A percentile compares a stretch with the other conserved stretches of the same genome.
These are phyloP conservation scores for Teinopalpus imperialis DNA, from an alignment of 2,888 invertebrate genomes.

Conservation along the genomic window DNA sequence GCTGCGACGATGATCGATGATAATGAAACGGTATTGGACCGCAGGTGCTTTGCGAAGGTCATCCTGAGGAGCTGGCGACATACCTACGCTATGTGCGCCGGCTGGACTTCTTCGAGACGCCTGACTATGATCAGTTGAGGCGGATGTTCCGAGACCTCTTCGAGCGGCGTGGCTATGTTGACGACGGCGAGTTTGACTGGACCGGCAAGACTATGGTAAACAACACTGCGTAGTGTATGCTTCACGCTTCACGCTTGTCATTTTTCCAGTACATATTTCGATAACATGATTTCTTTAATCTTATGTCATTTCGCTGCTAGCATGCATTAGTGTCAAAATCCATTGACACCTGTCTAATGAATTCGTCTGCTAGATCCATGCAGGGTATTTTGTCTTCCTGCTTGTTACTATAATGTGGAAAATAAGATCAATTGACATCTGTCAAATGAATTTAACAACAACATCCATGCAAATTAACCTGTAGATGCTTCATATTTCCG, in stretches of 20 bases:
- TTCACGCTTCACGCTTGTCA: not conserved
- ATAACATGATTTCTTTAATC: not conserved
- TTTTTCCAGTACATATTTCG: too few relatives aligned
- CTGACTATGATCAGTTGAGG: constrained; percentile 99
- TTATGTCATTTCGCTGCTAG: not conserved
- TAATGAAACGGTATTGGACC: too few relatives aligned
- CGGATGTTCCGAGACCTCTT: constrained; percentile 97
- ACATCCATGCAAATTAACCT: too few relatives aligned
- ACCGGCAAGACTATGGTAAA: constrained; percentile 91
- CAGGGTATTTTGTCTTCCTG: too few relatives aligned
- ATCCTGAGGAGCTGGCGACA: constrained; percentile 98
- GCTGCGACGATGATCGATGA: too few relatives aligned
- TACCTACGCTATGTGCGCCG: constrained; percentile 98
- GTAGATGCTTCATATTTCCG: too few relatives aligned
- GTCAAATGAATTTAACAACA: not conserved
- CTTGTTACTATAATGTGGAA: too few relatives aligned
- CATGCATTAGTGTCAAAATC: not conserved
- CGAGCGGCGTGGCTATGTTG: constrained; percentile 92
- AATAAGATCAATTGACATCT: not conserved
- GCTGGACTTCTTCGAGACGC: constrained; percentile 99
- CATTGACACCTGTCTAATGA: not conserved
- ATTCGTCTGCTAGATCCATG: too few relatives aligned
- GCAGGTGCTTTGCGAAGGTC: constrained; percentile 89
- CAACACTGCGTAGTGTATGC: constrained; percentile 35
- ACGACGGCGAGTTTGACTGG: constrained; percentile 98